Base-by-base conservation (phyloP, 2,797 vertebrate species). In the Petrocephalus schoutedeni region DNA sequence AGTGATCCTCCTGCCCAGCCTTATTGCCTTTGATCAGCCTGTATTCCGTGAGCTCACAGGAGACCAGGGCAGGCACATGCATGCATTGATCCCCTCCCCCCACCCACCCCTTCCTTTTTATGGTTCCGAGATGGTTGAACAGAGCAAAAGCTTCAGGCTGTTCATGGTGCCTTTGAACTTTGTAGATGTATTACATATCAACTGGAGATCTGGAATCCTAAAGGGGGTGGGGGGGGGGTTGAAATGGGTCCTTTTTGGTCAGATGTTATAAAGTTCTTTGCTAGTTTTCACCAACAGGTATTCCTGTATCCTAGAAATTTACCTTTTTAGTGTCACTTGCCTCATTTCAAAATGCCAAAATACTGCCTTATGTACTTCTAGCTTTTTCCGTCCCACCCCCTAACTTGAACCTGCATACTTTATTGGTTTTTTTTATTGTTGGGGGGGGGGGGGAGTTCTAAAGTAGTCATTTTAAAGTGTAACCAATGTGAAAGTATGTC, bases 71-170 rank as follows among this genome's bases (percentile, higher is more conserved):
- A 90, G 89, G 89, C 88, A 83, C 49, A 87, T 89, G 89, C 91
- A 88, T 89, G 88, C 86, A 67, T 54, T 87, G 53, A 51, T 58
- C 88, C 61, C 64, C 32, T 56, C 56, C 88, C 53, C 64, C 36
- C 19, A 56, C 45, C 54, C 49, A 45, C 85, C 59, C 82, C 85
- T 28, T n/a, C 56, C 58, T 89, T 87, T 91, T 91, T 89, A 91
- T 91, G 89, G 86, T 90, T 89, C 87, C 86, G 88, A 89, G 82
- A 71, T 89, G 89, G 89, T 88, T 83, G 87, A 91, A 58, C 82
- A 85, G 67, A 87, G 58, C 90, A 57, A 89, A 88, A 83, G 89
- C 82, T 80, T 54, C 59, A 64, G 87, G 61, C 67, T 41, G 53
- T 67, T 28, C 49, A 36, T 80, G 77, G 32, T 64, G 83, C 88